Base-by-base conservation (phyloP, 2,113 vertebrate species). In the Epinephelus fuscoguttatus region DNA sequence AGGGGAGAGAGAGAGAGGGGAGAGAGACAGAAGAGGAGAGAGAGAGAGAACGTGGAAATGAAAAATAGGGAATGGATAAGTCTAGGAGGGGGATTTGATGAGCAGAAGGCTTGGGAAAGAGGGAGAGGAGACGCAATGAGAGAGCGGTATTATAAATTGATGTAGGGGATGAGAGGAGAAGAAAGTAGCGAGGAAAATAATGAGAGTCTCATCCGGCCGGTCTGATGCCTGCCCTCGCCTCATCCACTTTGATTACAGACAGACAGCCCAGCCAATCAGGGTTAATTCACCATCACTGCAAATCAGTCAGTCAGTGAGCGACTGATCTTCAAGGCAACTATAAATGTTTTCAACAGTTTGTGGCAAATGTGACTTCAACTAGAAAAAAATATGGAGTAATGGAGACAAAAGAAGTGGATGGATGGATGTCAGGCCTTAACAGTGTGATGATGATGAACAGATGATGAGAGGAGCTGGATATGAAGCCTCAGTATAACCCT, bases 31-130 rank as follows among this genome's bases (percentile, higher is more conserved):
- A 40, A 49, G 63, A 33, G 27, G 61, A 67, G 80, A 88, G 55
- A 74, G 69, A 84, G 81, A 64, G 86, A 76, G 85, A 88, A 86
- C 70, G 77, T 83, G 84, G 85, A 92, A 86, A 94, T 88, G 87
- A 90, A 89, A 91, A 93, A 91, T 76, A 84, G 82, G 83, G 79
- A 90, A 92, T 84, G 80, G 78, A 80, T 55, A 84, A 91, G 79
- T 89, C 76, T 61, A 88, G 87, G 75, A 85, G 79, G 82, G 80
- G 86, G 90, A 89, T 85, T 88, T 91, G 88, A 93, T 82, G 90
- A 92, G 84, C 86, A 91, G 87, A 87, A 82, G 87, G 81, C 67
- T 84, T 87, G 87, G 84, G 92, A 83, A 77, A 89, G 78, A 84
- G 79, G 89, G 75, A 90, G 81, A 85, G 45, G 71, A 88, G 84